Conservation (phyloP, 2,888 invertebrate genomes). For the Trachelus troglodyta region DNA sequence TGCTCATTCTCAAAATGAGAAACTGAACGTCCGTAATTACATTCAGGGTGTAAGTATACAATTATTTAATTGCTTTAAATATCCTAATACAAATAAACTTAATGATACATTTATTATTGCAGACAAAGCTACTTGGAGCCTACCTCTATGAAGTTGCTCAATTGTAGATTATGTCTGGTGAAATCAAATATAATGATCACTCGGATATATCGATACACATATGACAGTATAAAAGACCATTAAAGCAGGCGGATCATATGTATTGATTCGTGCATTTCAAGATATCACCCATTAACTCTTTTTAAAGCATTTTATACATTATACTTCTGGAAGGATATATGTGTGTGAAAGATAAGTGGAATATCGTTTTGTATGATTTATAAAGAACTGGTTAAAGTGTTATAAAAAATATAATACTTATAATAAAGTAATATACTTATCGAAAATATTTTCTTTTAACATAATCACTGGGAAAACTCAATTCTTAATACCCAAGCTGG, state of each 20-base stretch:
- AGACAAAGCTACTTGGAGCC: conserved; percentile 92
- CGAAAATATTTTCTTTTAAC: background rate
- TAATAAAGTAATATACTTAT: conserved; percentile 17
- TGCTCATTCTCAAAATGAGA: conserved; percentile 99
- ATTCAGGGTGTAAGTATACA: conserved; percentile 85
- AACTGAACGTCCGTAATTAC: conserved; percentile 91
- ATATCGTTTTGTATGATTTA: conserved; percentile 22
- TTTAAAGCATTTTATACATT: background rate
- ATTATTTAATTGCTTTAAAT: background rate
- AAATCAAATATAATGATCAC: background rate
- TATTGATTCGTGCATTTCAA: conserved; percentile 4
- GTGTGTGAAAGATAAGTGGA: background rate
- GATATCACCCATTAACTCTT: background rate
- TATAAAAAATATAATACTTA: conserved; percentile 9
- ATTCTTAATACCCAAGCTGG: conserved; percentile 57
- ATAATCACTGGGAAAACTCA: background rate
- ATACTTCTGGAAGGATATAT: background rate
- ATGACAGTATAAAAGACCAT: background rate
- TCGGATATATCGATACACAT: background rate
- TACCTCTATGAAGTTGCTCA: conserved; percentile 85
- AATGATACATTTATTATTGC: conserved; percentile 60
- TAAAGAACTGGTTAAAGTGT: conserved; percentile 8
- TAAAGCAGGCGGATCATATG: conserved; percentile 4
- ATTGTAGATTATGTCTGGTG: conserved; percentile 46
- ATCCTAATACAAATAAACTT: background rate